A percentile compares a stretch with the other conserved stretches of the same genome.
These are phyloP conservation scores for Trinectes maculatus DNA, from an alignment of 2,113 vertebrate genomes.

Conservation along the genomic window DNA sequence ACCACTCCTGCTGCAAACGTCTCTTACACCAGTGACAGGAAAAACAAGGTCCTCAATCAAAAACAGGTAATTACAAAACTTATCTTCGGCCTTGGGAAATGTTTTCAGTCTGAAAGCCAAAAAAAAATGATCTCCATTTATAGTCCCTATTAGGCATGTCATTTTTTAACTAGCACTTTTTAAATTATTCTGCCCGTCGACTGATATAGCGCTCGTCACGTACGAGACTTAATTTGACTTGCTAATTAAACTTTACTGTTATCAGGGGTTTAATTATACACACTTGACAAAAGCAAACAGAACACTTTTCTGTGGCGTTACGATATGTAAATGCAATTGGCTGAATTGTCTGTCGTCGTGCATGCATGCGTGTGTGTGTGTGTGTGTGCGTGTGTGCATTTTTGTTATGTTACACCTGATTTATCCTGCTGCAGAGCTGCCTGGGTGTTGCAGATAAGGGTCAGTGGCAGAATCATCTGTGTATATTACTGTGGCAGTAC, in stretches of 20 bases:
- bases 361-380: not conserved
- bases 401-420: constrained; percentile 23
- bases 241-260: constrained; percentile 64
- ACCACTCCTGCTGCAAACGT: not conserved
- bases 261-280: constrained; percentile 67
- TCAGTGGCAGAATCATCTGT: constrained; percentile 43
- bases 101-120: constrained; percentile 6
- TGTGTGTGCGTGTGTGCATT: not conserved
- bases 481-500: not conserved
- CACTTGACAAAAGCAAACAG: constrained; percentile 34
- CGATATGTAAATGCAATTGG: constrained; percentile 40
- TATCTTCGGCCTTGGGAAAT: constrained; percentile 4
- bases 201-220: constrained; percentile 47
- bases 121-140: not conserved
- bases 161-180: constrained; percentile 37
- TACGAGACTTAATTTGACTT: constrained; percentile 57
- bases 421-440: constrained; percentile 27
- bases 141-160: constrained; percentile 8
- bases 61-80: constrained; percentile 43
- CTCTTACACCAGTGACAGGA: not conserved
- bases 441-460: constrained; percentile 49
- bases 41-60: constrained; percentile 5
- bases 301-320: constrained; percentile 23
- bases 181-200: constrained; percentile 28
- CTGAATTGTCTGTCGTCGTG: not conserved